These are phyloP conservation scores for Trimorus sp. DNA, from an alignment of 2,888 invertebrate species.

Conservation along the genomic window DNA sequence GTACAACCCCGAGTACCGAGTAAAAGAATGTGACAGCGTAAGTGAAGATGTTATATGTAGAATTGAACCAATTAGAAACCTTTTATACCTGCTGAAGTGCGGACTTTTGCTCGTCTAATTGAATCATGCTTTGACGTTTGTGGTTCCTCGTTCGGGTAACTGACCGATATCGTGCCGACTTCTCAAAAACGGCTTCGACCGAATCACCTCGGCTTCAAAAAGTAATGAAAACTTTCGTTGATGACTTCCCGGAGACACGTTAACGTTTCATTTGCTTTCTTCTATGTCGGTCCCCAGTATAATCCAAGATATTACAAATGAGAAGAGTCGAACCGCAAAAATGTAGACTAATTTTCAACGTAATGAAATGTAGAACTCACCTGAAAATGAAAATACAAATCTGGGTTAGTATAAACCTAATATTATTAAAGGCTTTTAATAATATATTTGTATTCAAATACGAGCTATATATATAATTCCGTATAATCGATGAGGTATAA, in stretches of 20 bases:
- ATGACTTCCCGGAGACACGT: slow-evolving; percentile 8
- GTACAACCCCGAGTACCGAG: background rate
- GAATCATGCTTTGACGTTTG: slow-evolving; percentile 10
- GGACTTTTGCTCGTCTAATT: slow-evolving; percentile 11
- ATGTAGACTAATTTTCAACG: slow-evolving; percentile 2
- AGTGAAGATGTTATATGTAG: slow-evolving; percentile 7
- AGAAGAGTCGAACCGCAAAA: slow-evolving; percentile 5
- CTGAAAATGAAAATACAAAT: too few relatives aligned
- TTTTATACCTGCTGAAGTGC: slow-evolving; percentile 20
- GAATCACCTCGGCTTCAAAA: slow-evolving; percentile 21
- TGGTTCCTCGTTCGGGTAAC: slow-evolving; percentile 1
- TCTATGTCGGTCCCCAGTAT: background rate
- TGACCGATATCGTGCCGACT: slow-evolving; percentile 26
- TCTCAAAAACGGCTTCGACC: slow-evolving; percentile 17
- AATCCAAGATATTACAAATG: background rate
- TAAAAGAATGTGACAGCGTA: background rate
- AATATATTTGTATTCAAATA: too few relatives aligned
- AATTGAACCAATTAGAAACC: slow-evolving; percentile 37
- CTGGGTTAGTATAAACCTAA: too few relatives aligned
- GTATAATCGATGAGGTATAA: too few relatives aligned
- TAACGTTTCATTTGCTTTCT: slow-evolving; percentile 14
- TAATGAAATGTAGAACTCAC: background rate
- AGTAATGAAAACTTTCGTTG: slow-evolving; percentile 19
- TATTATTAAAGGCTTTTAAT: too few relatives aligned
- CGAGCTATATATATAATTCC: too few relatives aligned